Percentiles rank a stretch among this genome's conserved stretches.
Conservation (phyloP, 2,797 vertebrate species). For the Percopsis omiscomaycus region DNA sequence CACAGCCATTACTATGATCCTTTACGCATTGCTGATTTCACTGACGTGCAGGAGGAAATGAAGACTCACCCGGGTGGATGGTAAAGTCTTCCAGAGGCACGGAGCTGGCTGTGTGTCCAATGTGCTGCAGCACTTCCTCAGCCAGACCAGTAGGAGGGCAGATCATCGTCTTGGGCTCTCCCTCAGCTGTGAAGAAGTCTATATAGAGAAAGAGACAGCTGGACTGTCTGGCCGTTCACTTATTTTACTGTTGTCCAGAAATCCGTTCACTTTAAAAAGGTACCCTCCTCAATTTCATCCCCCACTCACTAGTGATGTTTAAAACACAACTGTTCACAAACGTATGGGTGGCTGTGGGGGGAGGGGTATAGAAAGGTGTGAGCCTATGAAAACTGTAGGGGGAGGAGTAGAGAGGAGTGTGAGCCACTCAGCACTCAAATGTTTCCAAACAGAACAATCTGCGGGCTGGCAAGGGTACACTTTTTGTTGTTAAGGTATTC, state of each 20-base stretch:
- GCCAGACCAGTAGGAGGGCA: conserved; percentile 84
- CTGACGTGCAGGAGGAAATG: conserved; percentile 5
- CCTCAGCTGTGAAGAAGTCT: conserved; percentile 91
- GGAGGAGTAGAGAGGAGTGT: no score
- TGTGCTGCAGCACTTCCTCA: conserved; percentile 83
- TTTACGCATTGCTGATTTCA: not conserved
- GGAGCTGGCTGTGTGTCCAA: conserved; percentile 86
- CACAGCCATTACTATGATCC: not conserved
- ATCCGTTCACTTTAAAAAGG: no score
- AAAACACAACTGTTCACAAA: no score
- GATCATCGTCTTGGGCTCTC: conserved; percentile 88
- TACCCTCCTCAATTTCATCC: no score
- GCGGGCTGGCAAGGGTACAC: no score
- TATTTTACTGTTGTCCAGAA: not conserved
- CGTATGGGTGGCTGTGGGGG: no score
- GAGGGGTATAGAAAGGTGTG: no score
- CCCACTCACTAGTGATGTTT: no score
- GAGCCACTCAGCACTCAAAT: no score
- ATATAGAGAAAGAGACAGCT: conserved; percentile 10
- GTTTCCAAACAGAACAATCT: no score
- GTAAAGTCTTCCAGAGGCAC: conserved; percentile 89
- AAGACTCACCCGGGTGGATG: conserved; percentile 76
- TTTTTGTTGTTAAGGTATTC: no score
- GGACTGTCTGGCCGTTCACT: not conserved
- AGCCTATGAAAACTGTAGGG: no score